Conservation (phyloP, 2,888 invertebrate genomes). For the Helleia helle region DNA sequence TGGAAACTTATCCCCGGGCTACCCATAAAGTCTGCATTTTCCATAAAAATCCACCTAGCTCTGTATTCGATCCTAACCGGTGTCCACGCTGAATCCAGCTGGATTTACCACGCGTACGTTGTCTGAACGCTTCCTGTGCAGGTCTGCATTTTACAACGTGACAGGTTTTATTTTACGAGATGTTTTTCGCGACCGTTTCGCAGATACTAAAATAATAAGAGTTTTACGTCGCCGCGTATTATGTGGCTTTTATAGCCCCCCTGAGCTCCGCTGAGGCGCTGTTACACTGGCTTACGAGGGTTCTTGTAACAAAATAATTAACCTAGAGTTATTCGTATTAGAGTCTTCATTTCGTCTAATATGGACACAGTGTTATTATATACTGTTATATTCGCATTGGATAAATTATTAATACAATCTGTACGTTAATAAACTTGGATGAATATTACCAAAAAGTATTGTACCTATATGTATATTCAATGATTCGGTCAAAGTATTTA, state of each 20-base stretch:
- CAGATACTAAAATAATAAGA: slow-evolving; percentile 73
- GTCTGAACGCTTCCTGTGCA: slow-evolving; percentile 42
- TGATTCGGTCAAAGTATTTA: no score
- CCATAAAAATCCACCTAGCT: slow-evolving; percentile 67
- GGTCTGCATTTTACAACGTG: slow-evolving; percentile 47
- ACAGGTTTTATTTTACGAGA: slow-evolving; percentile 67
- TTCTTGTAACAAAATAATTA: slow-evolving; percentile 70
- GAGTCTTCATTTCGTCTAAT: slow-evolving; percentile 41
- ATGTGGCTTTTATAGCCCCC: slow-evolving; percentile 64
- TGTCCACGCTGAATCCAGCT: slow-evolving; percentile 64
- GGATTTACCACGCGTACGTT: slow-evolving; percentile 56
- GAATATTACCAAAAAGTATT: no score
- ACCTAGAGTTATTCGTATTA: slow-evolving; percentile 59
- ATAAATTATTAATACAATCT: no score
- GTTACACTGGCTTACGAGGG: slow-evolving; percentile 66
- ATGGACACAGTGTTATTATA: slow-evolving; percentile 38
- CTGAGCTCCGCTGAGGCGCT: slow-evolving; percentile 60
- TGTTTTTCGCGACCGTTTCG: slow-evolving; percentile 65
- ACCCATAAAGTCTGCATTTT: slow-evolving; percentile 71
- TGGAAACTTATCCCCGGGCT: slow-evolving; percentile 70
- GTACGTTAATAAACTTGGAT: no score
- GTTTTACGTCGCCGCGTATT: slow-evolving; percentile 67
- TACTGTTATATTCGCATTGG: no score
- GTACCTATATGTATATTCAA: no score
- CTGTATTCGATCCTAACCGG: slow-evolving; percentile 58